Evolutionary conservation across 2,797 vertebrate genomes (phyloP).

Genomic region (Buceros bicornis): DNA sequence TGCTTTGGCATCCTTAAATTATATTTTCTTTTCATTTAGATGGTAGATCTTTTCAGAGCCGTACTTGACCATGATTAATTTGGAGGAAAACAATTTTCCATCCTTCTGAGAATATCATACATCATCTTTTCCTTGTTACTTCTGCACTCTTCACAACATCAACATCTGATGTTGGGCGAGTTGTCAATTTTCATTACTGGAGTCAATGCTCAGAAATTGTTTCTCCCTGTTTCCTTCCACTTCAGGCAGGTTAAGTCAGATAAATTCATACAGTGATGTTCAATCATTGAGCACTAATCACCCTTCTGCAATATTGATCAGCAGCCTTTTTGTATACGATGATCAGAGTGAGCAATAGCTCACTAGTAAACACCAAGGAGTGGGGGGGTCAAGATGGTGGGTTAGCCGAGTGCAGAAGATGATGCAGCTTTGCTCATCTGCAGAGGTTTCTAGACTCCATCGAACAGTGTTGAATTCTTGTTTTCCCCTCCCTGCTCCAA

Average conservation of each 20-base stretch:
- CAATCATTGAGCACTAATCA: slow-evolving; percentile 39
- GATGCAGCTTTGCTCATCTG: background rate
- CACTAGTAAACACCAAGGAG: background rate
- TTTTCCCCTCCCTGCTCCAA: background rate
- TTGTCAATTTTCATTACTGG: slow-evolving; percentile 17
- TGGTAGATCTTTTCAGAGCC: slow-evolving; percentile 29
- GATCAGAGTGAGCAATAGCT: background rate
- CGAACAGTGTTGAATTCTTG: background rate
- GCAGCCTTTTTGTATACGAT: background rate
- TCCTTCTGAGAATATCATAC: background rate
- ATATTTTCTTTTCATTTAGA: slow-evolving; percentile 23
- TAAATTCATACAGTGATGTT: slow-evolving; percentile 36
- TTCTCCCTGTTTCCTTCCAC: slow-evolving; percentile 30
- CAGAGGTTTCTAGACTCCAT: background rate
- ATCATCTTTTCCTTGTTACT: background rate
- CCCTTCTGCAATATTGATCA: slow-evolving; percentile 42
- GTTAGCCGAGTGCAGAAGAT: background rate
- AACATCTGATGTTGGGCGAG: background rate
- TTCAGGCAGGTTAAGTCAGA: slow-evolving; percentile 9
- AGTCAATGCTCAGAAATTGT: background rate
- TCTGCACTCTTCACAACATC: background rate
- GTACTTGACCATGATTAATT: slow-evolving; percentile 45
- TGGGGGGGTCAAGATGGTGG: background rate
- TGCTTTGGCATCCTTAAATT: background rate
- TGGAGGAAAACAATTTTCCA: slow-evolving; percentile 1